Evolutionary conservation across 2,113 vertebrate species (phyloP), one percentile per base, ranked within the genome.

Genomic region (Galemys pyrenaicus): DNA sequence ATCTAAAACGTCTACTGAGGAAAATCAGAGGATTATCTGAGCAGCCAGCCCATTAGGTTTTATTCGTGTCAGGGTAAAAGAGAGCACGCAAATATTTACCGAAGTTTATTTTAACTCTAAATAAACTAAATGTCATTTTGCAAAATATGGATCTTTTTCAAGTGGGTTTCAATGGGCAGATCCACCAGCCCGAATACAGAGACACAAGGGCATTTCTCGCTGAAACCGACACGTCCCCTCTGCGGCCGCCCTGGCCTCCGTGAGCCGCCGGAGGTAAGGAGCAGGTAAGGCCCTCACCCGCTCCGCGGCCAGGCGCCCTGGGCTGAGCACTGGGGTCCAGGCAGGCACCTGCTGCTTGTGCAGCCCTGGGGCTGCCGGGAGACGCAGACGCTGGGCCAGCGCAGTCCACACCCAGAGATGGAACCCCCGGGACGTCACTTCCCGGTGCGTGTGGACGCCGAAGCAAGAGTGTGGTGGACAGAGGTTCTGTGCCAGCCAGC

Each of bases 1-100:
- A 98, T 98, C 98, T 98, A 95, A 96, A 98, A 97, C 95, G 98
- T 98, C 98, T 89, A 95, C 96, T 89, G 74, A 79, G 97, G 98
- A 97, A 94, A 98, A 98, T 96, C 78, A 95, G 97, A 98, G 92
- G 95, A 95, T 96, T 97, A 97, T 90, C 96, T 98, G 94, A 97
- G 96, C 9, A 77, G 92, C 92, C 44, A 96, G 97, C 95, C 98
- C 96, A 71, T 97, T 98, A 97, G 93, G 92, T 97, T 98, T 97
- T 70, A 94, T 97, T 97, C 67, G 81, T 84, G 56, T 67, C 62
- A 46, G 91, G 80, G 92, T 93, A 93, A 91, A 94, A 82, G 94
- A 82, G 94, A 95, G 75, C 87, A 84, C 46, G 77, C 94, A 91
- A 96, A 96, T 96, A 97, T 96, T 95, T 95, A 95, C 92, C 11